Evolutionary conservation across 2,113 vertebrate genomes (phyloP).

Genomic region (Sorex araneus): DNA sequence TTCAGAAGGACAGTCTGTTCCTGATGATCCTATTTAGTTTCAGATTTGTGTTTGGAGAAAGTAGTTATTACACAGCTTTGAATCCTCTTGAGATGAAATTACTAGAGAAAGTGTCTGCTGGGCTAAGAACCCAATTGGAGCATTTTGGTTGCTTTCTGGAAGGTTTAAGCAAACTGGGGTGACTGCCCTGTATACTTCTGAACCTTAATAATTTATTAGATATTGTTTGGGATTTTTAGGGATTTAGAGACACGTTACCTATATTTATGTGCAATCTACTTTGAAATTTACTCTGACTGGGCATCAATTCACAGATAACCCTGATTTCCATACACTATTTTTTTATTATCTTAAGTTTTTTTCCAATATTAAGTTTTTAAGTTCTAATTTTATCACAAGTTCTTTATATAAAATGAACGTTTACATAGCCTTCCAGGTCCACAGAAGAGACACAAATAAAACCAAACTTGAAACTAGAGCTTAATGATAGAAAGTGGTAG

Average conservation of each 20-base stretch:
- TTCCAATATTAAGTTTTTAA: too few relatives aligned
- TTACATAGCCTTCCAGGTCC: not conserved
- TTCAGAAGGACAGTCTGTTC: slow-evolving; percentile 78
- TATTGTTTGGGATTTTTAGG: slow-evolving; percentile 58
- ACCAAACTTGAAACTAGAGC: slow-evolving; percentile 21
- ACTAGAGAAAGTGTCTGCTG: slow-evolving; percentile 56
- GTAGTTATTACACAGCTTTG: slow-evolving; percentile 77
- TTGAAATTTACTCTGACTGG: slow-evolving; percentile 36
- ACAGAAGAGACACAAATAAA: slow-evolving; percentile 51
- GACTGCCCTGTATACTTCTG: not conserved
- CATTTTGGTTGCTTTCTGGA: slow-evolving; percentile 43
- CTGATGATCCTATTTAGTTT: slow-evolving; percentile 81
- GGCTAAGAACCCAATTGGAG: not conserved
- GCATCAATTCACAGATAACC: slow-evolving; percentile 10
- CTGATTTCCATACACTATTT: not conserved
- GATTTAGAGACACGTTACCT: not conserved
- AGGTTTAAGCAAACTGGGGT: slow-evolving; percentile 1
- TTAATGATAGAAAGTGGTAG: slow-evolving; percentile 21
- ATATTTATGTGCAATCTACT: slow-evolving; percentile 26
- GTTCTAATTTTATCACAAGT: slow-evolving; percentile 8
- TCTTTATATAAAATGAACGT: slow-evolving; percentile 43
- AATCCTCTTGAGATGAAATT: slow-evolving; percentile 76
- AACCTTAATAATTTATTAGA: not conserved
- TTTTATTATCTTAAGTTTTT: not conserved
- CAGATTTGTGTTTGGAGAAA: slow-evolving; percentile 83